Evolutionary conservation across 2,888 invertebrate genomes (phyloP).

Genomic region (Orthonychiurus folsomi): DNA sequence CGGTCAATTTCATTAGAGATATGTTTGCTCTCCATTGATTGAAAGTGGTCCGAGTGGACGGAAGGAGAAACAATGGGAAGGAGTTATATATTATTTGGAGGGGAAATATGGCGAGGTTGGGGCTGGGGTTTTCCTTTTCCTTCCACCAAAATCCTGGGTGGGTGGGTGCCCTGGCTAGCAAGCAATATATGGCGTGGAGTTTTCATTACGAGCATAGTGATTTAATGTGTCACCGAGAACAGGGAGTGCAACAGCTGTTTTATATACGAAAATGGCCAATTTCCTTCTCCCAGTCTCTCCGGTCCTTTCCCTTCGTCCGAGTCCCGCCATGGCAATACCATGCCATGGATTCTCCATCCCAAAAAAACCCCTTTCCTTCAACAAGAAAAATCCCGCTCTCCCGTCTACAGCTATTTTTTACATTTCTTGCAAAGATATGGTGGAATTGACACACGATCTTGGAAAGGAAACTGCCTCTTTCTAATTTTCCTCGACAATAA

Average conservation of each 20-base stretch:
- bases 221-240: constrained; percentile 41
- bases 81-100: constrained; percentile 25
- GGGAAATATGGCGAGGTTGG: constrained; percentile 16
- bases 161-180: constrained; percentile 14
- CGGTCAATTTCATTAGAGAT: constrained; percentile 40
- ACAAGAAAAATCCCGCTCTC: too few relatives aligned
- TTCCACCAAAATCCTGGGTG: too few relatives aligned
- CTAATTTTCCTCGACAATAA: constrained; percentile 40
- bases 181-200: constrained; percentile 31
- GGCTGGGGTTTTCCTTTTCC: not conserved
- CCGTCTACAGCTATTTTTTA: not conserved
- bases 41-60: constrained; percentile 26
- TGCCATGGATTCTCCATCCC: not conserved
- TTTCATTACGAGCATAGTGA: constrained; percentile 40
- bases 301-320: constrained; percentile 2
- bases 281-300: constrained; percentile 25
- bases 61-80: constrained; percentile 31
- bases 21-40: constrained; percentile 39
- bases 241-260: constrained; percentile 40
- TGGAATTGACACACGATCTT: constrained; percentile 32
- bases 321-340: not conserved
- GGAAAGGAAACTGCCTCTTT: constrained; percentile 32
- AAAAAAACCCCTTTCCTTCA: not conserved
- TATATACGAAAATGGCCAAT: constrained; percentile 40
- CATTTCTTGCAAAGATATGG: constrained; percentile 15